Evolutionary conservation across 1,140 invertebrate species (phyloP), one percentile per base, ranked within the genome.

Genomic region (Microvelia longipes): DNA sequence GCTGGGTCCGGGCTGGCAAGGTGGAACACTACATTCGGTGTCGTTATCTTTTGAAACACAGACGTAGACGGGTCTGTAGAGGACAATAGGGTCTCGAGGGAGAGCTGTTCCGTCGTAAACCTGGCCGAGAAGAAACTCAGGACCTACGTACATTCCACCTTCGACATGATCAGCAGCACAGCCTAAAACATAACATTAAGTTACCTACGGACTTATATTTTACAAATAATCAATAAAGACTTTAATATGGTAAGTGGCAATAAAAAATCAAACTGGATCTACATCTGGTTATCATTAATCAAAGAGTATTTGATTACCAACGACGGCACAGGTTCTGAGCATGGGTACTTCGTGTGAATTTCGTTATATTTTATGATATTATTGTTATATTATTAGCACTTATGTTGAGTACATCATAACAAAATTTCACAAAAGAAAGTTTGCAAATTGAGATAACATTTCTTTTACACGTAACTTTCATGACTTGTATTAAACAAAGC

Each of bases 91-190:
- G 72, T 83, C 82, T 66, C 81, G 78, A 68, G 76, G 83, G 76
- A 68, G 69, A 28, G 73, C 76, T 27, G 82, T 82, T n/a, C 89
- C 89, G 78, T 92, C 90, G 77, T 92, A 92, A 1, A 92, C 90
- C 78, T 92, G 88, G 1, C 90, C 90, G 11, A 91, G 77, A 35
- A 90, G 84, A 77, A 92, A 92, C 79, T 92, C 90, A 0, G 90
- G 89, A 25, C 89, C 90, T 29, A 91, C 87, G 80, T 92, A 92
- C 77, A 86, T 85, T 0, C 90, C 90, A 24, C 90, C 91, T 80
- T 91, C 90, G 0, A 91, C 88, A 73, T 89, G 85, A 25, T 87
- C 84, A 67, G 82, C 84, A 13, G 87, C 87, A 30, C 84, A 82
- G 75, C 90, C 89, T 91, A 77, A 19, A 79, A 79, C 73, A 69